Conservation (phyloP, 2,797 vertebrate genomes). For the Lerista edwardsae region DNA sequence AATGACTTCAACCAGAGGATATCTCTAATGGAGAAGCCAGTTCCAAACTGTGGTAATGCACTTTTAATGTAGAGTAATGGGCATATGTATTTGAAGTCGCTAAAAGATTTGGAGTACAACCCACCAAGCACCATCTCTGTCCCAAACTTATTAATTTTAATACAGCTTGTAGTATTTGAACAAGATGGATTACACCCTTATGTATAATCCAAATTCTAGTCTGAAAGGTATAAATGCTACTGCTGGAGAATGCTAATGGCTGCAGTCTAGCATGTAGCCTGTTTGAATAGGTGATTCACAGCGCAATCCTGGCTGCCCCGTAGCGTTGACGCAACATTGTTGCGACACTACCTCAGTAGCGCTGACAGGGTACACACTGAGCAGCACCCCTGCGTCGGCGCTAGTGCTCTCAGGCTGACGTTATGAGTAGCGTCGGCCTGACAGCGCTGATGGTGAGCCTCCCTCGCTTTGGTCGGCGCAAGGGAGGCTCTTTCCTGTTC, state of each 20-base stretch:
- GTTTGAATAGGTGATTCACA: not conserved
- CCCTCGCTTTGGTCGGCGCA: too few relatives aligned
- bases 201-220: not conserved
- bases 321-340: too few relatives aligned
- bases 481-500: too few relatives aligned
- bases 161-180: not conserved
- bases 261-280: not conserved
- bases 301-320: too few relatives aligned
- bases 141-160: not conserved
- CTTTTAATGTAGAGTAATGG: constrained; percentile 52
- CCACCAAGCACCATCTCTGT: not conserved
- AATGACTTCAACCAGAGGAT: constrained; percentile 87
- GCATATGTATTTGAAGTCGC: not conserved
- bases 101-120: not conserved
- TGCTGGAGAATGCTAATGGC: not conserved
- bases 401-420: too few relatives aligned
- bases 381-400: too few relatives aligned
- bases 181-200: not conserved
- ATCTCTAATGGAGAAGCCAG: constrained; percentile 82
- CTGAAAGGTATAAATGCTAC: not conserved
- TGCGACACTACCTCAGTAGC: too few relatives aligned
- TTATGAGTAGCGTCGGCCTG: too few relatives aligned
- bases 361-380: too few relatives aligned
- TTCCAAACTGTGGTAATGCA: constrained; percentile 90
- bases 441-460: too few relatives aligned